Evolutionary conservation across 2,888 invertebrate genomes (phyloP).

Genomic region (Geotrupes spiniger): DNA sequence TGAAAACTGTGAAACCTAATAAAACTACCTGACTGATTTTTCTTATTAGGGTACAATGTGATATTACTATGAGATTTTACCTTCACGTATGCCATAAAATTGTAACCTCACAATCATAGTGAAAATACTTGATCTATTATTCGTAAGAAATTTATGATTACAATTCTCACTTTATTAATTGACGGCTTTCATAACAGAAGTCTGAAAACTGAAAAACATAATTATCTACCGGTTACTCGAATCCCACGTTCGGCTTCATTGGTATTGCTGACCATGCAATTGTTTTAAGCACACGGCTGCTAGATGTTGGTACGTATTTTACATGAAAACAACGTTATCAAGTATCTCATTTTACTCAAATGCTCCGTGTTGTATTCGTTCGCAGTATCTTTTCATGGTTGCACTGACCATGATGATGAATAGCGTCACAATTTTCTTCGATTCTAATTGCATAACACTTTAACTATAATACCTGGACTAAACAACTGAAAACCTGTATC

Average conservation of each 20-base stretch:
- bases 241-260: slow-evolving; percentile 1
- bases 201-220: not conserved
- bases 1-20: not conserved
- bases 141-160: slow-evolving; percentile 3
- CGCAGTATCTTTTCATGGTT: too few species aligned
- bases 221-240: slow-evolving; percentile 1
- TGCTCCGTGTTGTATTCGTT: too few species aligned
- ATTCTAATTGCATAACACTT: too few species aligned
- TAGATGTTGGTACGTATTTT: slow-evolving; percentile 1
- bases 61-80: slow-evolving; percentile 1
- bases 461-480: too few species aligned
- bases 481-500: too few species aligned
- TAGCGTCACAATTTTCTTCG: too few species aligned
- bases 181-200: slow-evolving; percentile 3
- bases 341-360: too few species aligned
- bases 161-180: not conserved
- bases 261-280: not conserved
- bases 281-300: not conserved
- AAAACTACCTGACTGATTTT: slow-evolving; percentile 1
- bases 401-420: too few species aligned
- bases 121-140: slow-evolving; percentile 5
- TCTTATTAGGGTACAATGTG: not conserved
- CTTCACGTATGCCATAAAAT: not conserved
- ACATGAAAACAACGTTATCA: slow-evolving; percentile 1
- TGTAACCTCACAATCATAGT: not conserved